Base-by-base conservation (phyloP, 2,888 invertebrate genomes). In the Automeris io region DNA sequence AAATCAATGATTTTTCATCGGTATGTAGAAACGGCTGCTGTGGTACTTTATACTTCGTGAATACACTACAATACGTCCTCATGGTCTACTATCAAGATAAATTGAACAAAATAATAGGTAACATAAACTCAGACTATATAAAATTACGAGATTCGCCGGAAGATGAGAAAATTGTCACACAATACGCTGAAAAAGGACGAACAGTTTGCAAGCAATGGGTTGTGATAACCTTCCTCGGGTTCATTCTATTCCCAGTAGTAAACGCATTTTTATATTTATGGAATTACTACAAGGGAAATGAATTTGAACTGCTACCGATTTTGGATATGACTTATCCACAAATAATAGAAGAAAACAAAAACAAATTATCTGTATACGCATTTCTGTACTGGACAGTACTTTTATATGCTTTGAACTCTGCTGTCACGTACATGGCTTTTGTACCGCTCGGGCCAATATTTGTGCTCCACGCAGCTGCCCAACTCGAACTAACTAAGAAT, bases 391-490 rank as follows among this genome's bases (percentile, higher is more conserved):
- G 18, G 16, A 1, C 13, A 6, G 9, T 21, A n/a, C 2, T 16
- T 9, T 22, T 13, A 7, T 37, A 21, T 3, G 29, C 21, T 2
- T 2, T 13, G 2, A 7, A 16, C 9, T 12, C 29, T 0, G 31
- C 9, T 8, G 12, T 21, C 1, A 16, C 31, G 5, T 22, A 21
- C n/a, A 6, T 29, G 4, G 26, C 29, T 7, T 31, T 29, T 18
- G 7, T 21, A 3, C 22, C 31, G 2, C 7, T 31, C 12, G 37
- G 37, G 5, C 37, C 37, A 7, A 16, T 29, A 12, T 37, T 37
- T 22, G 18, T 37, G 37, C 29, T 31, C n/a, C 37, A 37, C 3
- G 31, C 22, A 31, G 7, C 11, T 2, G 37, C 21, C n/a, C 37
- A 37, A 6, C 9, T 37, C 22, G 22, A 13, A 8, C 25, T 33